Conservation (phyloP, 2,797 vertebrate species). For the Thalassophryne amazonica region DNA sequence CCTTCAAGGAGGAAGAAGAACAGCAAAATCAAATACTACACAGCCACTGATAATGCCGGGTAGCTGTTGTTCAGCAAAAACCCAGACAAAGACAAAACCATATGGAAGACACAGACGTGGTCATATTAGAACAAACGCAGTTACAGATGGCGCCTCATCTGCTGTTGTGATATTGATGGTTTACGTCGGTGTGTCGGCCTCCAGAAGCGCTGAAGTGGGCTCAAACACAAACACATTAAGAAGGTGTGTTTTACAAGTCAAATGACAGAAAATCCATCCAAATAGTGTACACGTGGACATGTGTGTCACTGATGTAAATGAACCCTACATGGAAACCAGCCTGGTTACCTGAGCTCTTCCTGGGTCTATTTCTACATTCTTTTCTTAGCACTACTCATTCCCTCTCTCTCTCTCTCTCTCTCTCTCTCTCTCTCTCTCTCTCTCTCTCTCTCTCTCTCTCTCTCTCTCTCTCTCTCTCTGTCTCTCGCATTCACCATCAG, state of each 20-base stretch:
- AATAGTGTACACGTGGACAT: background rate
- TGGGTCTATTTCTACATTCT: background rate
- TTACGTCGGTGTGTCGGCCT: too few relatives aligned
- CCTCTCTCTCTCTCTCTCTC: conserved; percentile 8
- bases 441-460: conserved; percentile 11
- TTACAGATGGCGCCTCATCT: too few relatives aligned
- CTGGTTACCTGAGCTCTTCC: conserved; percentile 21
- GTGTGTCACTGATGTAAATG: conserved; percentile 32
- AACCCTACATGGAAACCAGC: conserved; percentile 30
- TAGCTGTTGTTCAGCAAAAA: too few relatives aligned
- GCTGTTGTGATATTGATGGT: too few relatives aligned
- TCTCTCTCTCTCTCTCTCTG: background rate
- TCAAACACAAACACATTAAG: conserved; percentile 17
- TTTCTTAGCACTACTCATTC: conserved; percentile 3
- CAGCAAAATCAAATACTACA: too few relatives aligned
- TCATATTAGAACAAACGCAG: too few relatives aligned
- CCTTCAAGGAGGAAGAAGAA: too few relatives aligned
- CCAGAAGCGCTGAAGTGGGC: conserved; percentile 35
- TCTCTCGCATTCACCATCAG: too few relatives aligned
- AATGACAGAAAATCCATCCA: conserved; percentile 33
- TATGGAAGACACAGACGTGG: too few relatives aligned
- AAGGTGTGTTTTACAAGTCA: conserved; percentile 36
- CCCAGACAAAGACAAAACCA: too few relatives aligned
- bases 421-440: conserved; percentile 14
- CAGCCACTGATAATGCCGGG: too few relatives aligned